These are phyloP conservation scores for Notarius quadriscutis DNA, from an alignment of 2,113 vertebrate species.

Conservation along the genomic window DNA sequence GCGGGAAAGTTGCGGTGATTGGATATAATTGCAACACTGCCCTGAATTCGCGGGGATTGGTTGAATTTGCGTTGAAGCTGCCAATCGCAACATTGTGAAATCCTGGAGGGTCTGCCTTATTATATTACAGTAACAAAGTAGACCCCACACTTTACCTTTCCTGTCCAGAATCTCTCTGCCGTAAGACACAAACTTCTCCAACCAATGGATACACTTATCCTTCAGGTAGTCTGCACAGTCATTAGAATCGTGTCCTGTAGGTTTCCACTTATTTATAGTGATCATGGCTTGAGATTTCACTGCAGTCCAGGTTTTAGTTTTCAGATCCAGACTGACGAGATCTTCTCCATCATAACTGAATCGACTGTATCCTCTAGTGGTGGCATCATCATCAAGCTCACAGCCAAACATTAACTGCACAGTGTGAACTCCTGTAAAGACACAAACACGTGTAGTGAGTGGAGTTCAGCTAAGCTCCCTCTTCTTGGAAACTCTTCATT, in stretches of 20 bases:
- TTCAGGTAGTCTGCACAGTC: neutral
- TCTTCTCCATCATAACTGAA: constrained; percentile 22
- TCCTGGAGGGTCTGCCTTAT: too few relatives aligned
- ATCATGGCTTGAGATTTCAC: neutral
- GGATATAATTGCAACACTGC: too few relatives aligned
- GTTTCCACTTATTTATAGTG: neutral
- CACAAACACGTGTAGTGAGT: neutral
- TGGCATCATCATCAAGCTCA: neutral
- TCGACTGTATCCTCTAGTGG: neutral
- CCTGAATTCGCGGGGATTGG: too few relatives aligned
- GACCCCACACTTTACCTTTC: constrained; percentile 7
- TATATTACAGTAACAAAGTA: neutral
- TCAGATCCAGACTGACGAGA: neutral
- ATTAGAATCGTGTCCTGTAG: too few relatives aligned
- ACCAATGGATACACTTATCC: neutral
- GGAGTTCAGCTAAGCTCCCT: too few relatives aligned
- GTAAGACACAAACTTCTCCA: neutral
- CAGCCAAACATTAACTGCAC: neutral
- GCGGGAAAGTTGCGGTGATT: too few relatives aligned
- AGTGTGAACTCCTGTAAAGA: neutral
- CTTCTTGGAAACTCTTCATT: too few relatives aligned
- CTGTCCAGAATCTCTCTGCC: constrained; percentile 1
- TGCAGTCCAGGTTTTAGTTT: neutral
- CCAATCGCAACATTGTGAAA: too few relatives aligned
- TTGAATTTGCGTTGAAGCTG: too few relatives aligned